Evolutionary conservation across 2,113 vertebrate genomes (phyloP).

Genomic region (Oostethus manadensis): DNA sequence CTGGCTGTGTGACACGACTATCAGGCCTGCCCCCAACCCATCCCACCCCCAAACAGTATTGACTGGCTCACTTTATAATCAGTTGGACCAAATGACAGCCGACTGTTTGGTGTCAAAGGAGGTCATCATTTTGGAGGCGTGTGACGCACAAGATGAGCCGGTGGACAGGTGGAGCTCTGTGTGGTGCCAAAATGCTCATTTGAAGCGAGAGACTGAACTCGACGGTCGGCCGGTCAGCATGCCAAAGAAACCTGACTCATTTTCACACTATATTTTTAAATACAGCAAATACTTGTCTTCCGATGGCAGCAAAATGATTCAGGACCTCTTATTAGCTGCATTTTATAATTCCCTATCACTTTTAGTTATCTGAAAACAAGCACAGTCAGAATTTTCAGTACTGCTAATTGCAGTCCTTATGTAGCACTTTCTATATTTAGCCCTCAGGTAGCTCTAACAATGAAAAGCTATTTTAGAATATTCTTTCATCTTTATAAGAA

Average conservation of each 20-base stretch:
- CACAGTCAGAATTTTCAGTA: background rate
- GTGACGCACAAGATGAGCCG: background rate
- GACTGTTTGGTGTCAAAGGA: background rate
- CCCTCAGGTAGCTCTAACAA: background rate
- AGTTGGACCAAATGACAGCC: background rate
- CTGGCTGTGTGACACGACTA: constrained; percentile 50
- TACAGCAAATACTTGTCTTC: background rate
- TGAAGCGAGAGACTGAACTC: constrained; percentile 12
- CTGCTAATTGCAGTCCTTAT: background rate
- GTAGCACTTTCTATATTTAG: constrained; percentile 15
- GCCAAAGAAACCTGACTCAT: constrained; percentile 16
- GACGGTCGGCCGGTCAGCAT: constrained; percentile 6
- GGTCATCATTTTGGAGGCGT: constrained; percentile 4
- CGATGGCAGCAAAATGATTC: background rate
- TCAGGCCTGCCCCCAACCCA: constrained; percentile 26
- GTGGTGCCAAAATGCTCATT: constrained; percentile 19
- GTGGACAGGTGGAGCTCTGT: constrained; percentile 33
- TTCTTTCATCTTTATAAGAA: too few species aligned
- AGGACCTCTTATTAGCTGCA: too few species aligned
- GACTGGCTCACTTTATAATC: constrained; percentile 15
- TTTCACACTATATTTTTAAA: constrained; percentile 4
- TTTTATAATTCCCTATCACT: too few species aligned
- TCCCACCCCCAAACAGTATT: constrained; percentile 31
- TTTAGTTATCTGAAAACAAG: too few species aligned
- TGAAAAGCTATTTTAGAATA: background rate